Evolutionary conservation across 2,888 invertebrate genomes (phyloP).

Genomic region (Biston betularia): DNA sequence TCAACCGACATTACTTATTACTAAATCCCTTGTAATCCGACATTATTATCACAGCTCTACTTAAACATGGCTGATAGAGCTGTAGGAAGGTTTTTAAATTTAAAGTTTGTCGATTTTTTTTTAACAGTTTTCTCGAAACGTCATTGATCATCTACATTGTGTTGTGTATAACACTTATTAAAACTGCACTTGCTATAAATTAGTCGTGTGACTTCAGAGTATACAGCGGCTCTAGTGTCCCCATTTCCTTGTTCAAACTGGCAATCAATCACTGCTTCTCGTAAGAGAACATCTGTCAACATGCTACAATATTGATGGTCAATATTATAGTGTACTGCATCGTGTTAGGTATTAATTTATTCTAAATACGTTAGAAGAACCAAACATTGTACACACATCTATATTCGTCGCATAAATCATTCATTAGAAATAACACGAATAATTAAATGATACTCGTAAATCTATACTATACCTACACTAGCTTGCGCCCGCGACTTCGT

Average conservation of each 20-base stretch:
- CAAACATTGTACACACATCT: too few species aligned
- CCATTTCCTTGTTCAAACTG: conserved; percentile 11
- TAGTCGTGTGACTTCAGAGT: neutral
- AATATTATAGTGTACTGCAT: conserved; percentile 5
- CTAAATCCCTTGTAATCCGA: too few species aligned
- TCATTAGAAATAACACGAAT: too few species aligned
- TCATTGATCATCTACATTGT: neutral
- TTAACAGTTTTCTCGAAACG: neutral
- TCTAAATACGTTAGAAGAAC: too few species aligned
- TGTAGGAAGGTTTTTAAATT: neutral
- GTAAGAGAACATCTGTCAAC: conserved; percentile 18
- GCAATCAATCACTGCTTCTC: conserved; percentile 18
- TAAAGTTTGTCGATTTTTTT: neutral
- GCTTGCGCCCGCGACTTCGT: too few species aligned
- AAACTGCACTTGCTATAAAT: conserved; percentile 14
- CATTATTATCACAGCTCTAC: too few species aligned
- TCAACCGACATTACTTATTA: too few species aligned
- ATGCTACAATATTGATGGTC: conserved; percentile 1
- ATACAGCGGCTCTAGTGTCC: conserved; percentile 8
- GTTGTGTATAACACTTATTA: neutral
- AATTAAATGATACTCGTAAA: too few species aligned
- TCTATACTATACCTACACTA: too few species aligned
- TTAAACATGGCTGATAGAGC: neutral
- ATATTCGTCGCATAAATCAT: too few species aligned
- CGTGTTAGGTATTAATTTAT: neutral